Evolutionary conservation across 2,888 invertebrate genomes (phyloP).

Genomic region (Heteromyza rotundicornis): DNA sequence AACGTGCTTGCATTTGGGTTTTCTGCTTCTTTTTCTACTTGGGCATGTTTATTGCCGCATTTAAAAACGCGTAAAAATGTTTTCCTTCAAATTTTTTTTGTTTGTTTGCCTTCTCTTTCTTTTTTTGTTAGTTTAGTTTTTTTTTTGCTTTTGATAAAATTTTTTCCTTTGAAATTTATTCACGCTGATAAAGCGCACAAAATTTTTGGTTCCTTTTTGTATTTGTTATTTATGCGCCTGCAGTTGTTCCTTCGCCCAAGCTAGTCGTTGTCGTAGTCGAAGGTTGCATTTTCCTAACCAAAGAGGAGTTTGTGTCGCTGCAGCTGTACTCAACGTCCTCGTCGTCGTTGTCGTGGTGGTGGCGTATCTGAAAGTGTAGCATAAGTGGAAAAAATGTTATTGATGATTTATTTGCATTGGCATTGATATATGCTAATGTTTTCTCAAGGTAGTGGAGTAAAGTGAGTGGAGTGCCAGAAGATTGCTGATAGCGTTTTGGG

Average conservation of each 20-base stretch:
- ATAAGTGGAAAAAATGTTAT: conserved; percentile 52
- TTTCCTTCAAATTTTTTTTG: conserved; percentile 39
- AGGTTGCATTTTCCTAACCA: not conserved
- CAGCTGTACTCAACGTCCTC: conserved; percentile 3
- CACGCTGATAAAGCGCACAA: conserved; percentile 18
- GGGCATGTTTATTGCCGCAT: conserved; percentile 44
- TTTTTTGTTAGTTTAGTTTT: conserved; percentile 7
- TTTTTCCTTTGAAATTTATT: conserved; percentile 12
- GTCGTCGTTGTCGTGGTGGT: conserved; percentile 14
- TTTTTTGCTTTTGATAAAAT: not conserved
- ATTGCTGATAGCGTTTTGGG: too few relatives aligned
- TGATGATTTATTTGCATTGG: conserved; percentile 55
- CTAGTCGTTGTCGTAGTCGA: too few relatives aligned
- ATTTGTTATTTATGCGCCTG: conserved; percentile 15
- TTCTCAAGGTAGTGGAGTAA: conserved; percentile 11
- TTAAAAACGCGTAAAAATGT: conserved; percentile 55
- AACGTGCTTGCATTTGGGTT: conserved; percentile 21
- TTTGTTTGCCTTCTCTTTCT: conserved; percentile 1
- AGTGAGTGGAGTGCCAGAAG: too few relatives aligned
- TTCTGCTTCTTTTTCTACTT: conserved; percentile 39
- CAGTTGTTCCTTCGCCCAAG: conserved; percentile 9
- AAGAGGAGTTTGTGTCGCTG: not conserved
- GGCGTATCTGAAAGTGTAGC: conserved; percentile 53
- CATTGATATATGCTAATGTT: conserved; percentile 54
- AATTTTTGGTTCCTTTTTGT: not conserved